A percentile compares a stretch with the other conserved stretches of the same genome.
phyloP scores from a whole-genome alignment of 2,113 vertebrate species.

The Deroptyus accipitrinus region DNA sequence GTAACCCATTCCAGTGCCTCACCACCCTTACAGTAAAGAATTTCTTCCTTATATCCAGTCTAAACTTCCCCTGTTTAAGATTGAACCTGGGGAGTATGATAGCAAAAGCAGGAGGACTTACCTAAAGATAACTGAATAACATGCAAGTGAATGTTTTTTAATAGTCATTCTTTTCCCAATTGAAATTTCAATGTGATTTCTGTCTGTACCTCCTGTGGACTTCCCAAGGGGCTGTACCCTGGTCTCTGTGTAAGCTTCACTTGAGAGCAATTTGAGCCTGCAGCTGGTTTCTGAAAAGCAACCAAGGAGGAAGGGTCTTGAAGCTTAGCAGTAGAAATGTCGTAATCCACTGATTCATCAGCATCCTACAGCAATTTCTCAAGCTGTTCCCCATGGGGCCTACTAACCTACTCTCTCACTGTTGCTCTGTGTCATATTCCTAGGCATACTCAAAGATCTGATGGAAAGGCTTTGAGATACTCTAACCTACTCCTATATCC shows the following conservation, averaged over 20 bases:
- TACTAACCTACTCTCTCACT: neutral
- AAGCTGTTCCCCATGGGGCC: neutral
- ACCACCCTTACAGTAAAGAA: too few species aligned
- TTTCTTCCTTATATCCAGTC: too few species aligned
- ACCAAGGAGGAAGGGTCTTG: neutral
- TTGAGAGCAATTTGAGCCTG: neutral
- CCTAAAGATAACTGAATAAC: neutral
- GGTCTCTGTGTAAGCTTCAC: neutral
- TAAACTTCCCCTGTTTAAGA: too few species aligned
- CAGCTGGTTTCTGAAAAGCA: neutral
- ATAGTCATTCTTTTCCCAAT: neutral
- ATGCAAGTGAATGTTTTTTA: neutral
- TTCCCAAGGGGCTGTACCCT: neutral
- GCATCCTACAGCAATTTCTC: neutral
- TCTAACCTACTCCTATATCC: neutral
- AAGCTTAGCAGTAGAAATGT: neutral
- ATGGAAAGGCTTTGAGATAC: neutral
- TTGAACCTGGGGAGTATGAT: neutral
- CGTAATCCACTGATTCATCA: neutral
- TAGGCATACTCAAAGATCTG: neutral
- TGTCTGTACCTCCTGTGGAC: neutral
- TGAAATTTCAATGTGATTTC: neutral
- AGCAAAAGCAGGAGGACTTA: neutral
- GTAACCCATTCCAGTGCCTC: too few species aligned
- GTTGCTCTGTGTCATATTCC: neutral